These are phyloP conservation scores for Pantala flavescens DNA, from an alignment of 1,140 invertebrate genomes.

Conservation along the genomic window DNA sequence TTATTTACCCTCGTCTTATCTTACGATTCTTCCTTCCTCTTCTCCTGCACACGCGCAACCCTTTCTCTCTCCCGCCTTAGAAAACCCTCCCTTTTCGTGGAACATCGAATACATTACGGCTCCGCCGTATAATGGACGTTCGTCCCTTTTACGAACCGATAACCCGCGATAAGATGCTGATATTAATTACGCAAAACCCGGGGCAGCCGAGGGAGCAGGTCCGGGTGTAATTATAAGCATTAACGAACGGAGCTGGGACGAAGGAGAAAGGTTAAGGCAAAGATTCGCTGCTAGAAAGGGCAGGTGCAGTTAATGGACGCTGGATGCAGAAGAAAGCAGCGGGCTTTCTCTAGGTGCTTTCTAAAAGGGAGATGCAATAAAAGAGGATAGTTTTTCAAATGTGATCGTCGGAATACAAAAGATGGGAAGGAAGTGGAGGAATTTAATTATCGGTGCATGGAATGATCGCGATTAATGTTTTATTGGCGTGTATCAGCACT, in stretches of 20 bases:
- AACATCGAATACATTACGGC: constrained; percentile 9
- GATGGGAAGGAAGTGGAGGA: no score
- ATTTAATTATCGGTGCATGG: no score
- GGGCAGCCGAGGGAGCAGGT: constrained; percentile 4
- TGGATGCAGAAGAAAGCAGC: no score
- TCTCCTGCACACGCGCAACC: not conserved
- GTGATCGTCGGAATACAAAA: no score
- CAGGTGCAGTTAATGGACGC: no score
- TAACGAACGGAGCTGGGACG: not conserved
- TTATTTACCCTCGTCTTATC: constrained; percentile 6
- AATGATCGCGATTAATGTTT: no score
- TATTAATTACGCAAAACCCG: constrained; percentile 9
- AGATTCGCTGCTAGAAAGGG: no score
- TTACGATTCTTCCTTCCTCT: not conserved
- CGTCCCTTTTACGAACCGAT: constrained; percentile 7
- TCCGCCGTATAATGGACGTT: constrained; percentile 8
- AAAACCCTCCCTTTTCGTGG: constrained; percentile 7
- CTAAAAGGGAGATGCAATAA: not conserved
- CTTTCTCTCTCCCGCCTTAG: not conserved
- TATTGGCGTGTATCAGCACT: no score
- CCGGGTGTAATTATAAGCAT: constrained; percentile 9
- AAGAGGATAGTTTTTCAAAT: no score
- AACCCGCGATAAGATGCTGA: constrained; percentile 7
- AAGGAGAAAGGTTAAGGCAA: not conserved
- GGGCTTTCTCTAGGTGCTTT: no score